Base-by-base conservation (phyloP, 1,140 invertebrate genomes). In the Lepidurus arcticus region DNA sequence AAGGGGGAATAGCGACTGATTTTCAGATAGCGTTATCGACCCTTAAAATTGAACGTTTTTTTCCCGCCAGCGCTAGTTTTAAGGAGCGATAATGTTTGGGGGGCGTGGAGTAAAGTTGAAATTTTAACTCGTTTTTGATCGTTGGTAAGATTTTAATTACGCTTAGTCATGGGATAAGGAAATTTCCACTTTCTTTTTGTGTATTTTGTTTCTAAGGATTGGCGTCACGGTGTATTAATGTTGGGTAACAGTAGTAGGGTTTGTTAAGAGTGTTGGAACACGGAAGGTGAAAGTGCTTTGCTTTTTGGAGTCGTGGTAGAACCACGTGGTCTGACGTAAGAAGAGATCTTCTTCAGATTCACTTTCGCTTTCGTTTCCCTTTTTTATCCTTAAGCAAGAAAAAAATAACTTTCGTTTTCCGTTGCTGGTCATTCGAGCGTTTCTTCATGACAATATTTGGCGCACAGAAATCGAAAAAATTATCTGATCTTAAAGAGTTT, bases 281-380 rank as follows among this genome's bases (percentile, higher is more conserved):
- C 73, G 76, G 77, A 47, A n/a, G 74, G 78, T 47, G 65, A 79
- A 78, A 77, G 42, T 79, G 76, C 78, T 79, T 47, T 44, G 78
- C 26, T 76, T 76, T 44, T 73, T 73, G 24, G 78, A 34, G 73
- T 79, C 34, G 77, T 78, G 45, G 73, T 79, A 76, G 42, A 47
- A 53, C 53, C 53, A 65, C 53, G 53, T 65, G 53, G 53, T 65
- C 53, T 65, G 53, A 65, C 53, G 53, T 65, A 65, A 9, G 21
- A 65, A 65, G 53, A 21, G 53, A 65, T 65, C 53, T 65, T 65
- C 53, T 65, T 65, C 53, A 65, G 13, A 13, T 5, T n/a, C 53
- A 65, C 53, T 65, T 65, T 65, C 53, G 53, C 53, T 65, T 65
- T 65, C 53, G n/a, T 65, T 65, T 65, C n/a, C 53, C 53, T 65